Conservation (phyloP, 2,797 vertebrate genomes). For the Cottoperca gobio region DNA sequence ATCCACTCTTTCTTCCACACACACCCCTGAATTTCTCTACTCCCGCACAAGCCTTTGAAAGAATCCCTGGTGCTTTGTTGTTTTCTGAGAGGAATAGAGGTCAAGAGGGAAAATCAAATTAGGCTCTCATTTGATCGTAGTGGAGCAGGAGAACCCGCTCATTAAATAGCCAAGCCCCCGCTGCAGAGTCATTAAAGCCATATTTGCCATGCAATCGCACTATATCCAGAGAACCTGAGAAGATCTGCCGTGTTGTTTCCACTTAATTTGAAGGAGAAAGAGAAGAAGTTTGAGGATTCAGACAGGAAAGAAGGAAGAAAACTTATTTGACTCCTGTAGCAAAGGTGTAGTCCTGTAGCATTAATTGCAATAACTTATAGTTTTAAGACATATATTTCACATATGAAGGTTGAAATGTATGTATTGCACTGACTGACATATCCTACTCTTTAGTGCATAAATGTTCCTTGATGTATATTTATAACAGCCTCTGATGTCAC, state of each 20-base stretch:
- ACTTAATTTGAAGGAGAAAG: constrained; percentile 57
- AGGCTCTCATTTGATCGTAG: constrained; percentile 73
- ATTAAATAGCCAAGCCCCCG: constrained; percentile 63
- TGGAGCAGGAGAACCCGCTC: constrained; percentile 63
- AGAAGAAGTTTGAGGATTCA: constrained; percentile 21
- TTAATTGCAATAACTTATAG: constrained; percentile 4
- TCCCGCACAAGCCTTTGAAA: constrained; percentile 50
- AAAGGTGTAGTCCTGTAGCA: not conserved
- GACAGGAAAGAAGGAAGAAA: constrained; percentile 8
- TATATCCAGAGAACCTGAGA: constrained; percentile 36
- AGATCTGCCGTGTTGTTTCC: constrained; percentile 36
- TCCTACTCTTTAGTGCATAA: constrained; percentile 6
- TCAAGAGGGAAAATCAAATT: constrained; percentile 81
- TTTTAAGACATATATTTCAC: constrained; percentile 14
- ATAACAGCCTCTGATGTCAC: constrained; percentile 19
- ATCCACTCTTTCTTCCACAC: constrained; percentile 38
- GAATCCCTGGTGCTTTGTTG: constrained; percentile 55
- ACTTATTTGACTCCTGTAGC: not conserved
- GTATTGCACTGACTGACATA: not conserved
- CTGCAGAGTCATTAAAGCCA: constrained; percentile 73
- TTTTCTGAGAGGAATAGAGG: constrained; percentile 73
- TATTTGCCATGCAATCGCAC: constrained; percentile 62
- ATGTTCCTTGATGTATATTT: constrained; percentile 14
- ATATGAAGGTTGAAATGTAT: not conserved
- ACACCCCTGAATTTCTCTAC: constrained; percentile 25